These are phyloP conservation scores for Callospermophilus lateralis DNA, from an alignment of 2,113 vertebrate species.

Conservation along the genomic window DNA sequence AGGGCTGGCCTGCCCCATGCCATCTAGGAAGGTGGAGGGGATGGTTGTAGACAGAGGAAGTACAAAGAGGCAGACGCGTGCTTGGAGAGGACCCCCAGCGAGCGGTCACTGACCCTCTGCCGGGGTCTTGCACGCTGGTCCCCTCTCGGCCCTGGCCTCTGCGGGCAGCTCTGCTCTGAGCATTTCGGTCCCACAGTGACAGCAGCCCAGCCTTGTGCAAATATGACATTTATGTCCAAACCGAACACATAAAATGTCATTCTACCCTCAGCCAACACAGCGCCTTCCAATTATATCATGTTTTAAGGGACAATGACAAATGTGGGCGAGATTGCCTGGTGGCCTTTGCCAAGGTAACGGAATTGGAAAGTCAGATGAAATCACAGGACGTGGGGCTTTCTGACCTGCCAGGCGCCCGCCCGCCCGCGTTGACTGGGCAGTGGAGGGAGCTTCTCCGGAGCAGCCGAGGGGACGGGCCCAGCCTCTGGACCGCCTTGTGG, in stretches of 20 bases:
- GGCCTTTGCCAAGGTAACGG: slow-evolving; percentile 49
- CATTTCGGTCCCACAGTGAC: neutral
- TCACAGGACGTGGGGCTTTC: neutral
- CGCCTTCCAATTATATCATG: slow-evolving; percentile 27
- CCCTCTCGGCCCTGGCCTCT: too few species aligned
- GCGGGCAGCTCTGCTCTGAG: neutral
- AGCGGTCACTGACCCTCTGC: neutral
- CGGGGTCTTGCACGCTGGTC: neutral
- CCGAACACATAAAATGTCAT: slow-evolving; percentile 45
- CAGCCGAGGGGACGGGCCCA: accelerated
- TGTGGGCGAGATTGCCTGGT: neutral
- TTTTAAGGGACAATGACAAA: slow-evolving; percentile 27
- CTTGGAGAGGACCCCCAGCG: neutral
- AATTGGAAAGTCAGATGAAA: neutral
- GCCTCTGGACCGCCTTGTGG: accelerated
- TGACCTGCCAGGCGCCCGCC: neutral
- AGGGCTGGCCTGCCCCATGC: too few species aligned
- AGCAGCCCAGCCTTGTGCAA: neutral
- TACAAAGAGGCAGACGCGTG: accelerated
- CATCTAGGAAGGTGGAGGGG: neutral
- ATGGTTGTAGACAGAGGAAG: neutral
- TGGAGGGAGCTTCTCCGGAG: neutral
- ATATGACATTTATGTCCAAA: slow-evolving; percentile 51
- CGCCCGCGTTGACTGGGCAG: too few species aligned
- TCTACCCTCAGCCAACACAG: neutral